Evolutionary conservation across 2,797 vertebrate genomes (phyloP).

Genomic region (Carduelis carduelis): DNA sequence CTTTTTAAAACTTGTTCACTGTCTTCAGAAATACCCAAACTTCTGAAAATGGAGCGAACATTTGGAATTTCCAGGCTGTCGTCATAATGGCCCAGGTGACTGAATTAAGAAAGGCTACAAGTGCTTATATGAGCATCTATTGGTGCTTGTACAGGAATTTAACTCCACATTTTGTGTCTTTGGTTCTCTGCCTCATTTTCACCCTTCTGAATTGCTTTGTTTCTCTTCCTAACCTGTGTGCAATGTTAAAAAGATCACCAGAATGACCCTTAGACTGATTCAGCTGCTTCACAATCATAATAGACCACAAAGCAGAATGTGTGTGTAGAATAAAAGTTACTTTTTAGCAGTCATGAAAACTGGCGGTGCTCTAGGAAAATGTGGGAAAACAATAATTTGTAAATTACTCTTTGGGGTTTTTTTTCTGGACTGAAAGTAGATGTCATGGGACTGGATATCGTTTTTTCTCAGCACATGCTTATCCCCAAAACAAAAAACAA

Average conservation of each 20-base stretch:
- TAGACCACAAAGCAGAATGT: neutral
- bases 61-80: neutral
- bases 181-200: neutral
- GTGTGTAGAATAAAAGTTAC: neutral
- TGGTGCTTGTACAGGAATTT: neutral
- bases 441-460: neutral
- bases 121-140: neutral
- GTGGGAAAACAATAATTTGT: neutral
- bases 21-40: neutral
- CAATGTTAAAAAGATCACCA: neutral
- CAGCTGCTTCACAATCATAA: neutral
- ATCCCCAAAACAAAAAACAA: neutral
- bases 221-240: neutral
- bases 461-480: neutral
- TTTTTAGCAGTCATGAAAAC: neutral
- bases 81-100: rapidly evolving
- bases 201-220: neutral
- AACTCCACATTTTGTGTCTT: neutral
- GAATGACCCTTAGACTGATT: neutral
- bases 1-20: neutral
- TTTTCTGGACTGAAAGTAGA: neutral
- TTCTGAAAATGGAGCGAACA: neutral
- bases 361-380: neutral
- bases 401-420: neutral
- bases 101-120: neutral